Percentiles rank a stretch among this genome's conserved stretches.
phyloP scores from a whole-genome alignment of 2,113 vertebrate genomes.

The Eptatretus burgeri region DNA sequence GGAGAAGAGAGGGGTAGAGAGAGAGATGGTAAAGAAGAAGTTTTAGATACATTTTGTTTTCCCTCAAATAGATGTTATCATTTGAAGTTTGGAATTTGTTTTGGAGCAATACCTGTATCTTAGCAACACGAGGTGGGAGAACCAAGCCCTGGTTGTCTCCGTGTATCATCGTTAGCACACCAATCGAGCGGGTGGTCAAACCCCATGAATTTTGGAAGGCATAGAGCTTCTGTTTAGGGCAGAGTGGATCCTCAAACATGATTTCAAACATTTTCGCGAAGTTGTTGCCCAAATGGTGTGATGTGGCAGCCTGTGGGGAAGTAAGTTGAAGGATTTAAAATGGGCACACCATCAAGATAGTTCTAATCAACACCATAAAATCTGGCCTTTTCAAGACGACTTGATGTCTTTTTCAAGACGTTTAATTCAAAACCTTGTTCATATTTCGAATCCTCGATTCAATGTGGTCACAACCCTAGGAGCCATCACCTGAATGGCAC shows the following conservation, averaged over 20 bases:
- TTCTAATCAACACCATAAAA: too few species aligned
- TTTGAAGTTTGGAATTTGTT: background rate
- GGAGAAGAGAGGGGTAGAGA: too few species aligned
- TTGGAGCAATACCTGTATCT: constrained; percentile 36
- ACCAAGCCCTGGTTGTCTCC: constrained; percentile 85
- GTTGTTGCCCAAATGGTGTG: constrained; percentile 89
- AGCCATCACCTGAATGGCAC: constrained; percentile 56
- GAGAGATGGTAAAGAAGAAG: too few species aligned
- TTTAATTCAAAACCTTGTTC: too few species aligned
- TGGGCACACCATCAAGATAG: too few species aligned
- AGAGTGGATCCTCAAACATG: constrained; percentile 65
- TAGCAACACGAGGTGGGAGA: constrained; percentile 60
- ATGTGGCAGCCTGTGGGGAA: constrained; percentile 43
- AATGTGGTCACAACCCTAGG: too few species aligned
- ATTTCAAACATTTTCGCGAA: constrained; percentile 97
- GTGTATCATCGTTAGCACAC: constrained; percentile 83
- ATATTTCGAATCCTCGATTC: too few species aligned
- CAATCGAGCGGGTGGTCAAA: constrained; percentile 70
- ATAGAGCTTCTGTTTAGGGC: constrained; percentile 65
- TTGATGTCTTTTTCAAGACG: too few species aligned
- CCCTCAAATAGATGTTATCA: too few species aligned
- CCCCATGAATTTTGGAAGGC: constrained; percentile 96
- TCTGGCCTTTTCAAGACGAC: too few species aligned
- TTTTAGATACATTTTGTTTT: background rate
- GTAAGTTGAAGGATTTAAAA: too few species aligned